Evolutionary conservation across 2,113 vertebrate species (phyloP), one percentile per base, ranked within the genome.

Genomic region (Rattus rattus): DNA sequence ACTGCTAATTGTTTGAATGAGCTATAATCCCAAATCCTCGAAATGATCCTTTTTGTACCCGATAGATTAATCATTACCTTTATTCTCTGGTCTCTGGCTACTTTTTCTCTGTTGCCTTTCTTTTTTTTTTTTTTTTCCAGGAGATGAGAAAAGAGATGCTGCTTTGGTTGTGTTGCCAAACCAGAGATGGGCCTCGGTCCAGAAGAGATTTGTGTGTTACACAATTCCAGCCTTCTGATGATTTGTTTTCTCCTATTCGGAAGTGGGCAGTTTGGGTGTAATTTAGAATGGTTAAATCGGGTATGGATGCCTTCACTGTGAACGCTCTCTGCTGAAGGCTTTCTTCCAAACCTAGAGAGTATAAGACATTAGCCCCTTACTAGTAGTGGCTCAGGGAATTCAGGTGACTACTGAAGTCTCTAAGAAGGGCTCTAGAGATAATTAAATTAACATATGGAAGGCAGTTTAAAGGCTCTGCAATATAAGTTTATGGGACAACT

Each of bases 41-140:
- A 97, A 86, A 94, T 0, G 22, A 36, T 80, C 52, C 72, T 91
- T 93, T 90, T 96, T 95, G 79, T 96, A 54, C 88, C 77, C 39
- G 72, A 94, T 52, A 54, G 97, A 98, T 98, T 98, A 98, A 98
- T 98, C 77, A 98, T 98, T 98, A 98, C 97, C 98, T 96, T 94
- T 96, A 72, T 94, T 75, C 94, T 96, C 90, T 93, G 80, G 92
- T 75, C 94, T 94, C 90, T 92, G 77, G 77, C 69, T 90, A 96
- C 36, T 86, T 92, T 94, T 67, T 96, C 84, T 92, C 47, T 85
- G 47, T 56, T 56, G 85, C 13, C 11, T 63, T 92, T 65, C 63
- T 26, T 65, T 65, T 67, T 67, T 54, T 69, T 33, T 94, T 16
- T 7, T 92, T 92, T 92, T 24, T 88, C n/a, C 10, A 90, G 59